phyloP scores from a whole-genome alignment of 2,888 invertebrate species.

The Tetropium fuscum region DNA sequence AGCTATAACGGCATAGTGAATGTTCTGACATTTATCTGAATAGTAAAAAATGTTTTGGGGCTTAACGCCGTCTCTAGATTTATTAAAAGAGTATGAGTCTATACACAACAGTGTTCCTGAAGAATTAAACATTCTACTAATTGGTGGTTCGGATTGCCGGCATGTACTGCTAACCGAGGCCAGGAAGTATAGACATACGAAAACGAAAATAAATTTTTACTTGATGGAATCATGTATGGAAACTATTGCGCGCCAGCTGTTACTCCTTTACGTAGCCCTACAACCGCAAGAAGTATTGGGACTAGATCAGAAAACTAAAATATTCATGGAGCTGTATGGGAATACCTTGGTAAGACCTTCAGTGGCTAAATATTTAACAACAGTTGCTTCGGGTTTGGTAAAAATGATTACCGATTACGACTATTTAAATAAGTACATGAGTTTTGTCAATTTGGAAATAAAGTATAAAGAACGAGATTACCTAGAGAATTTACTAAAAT shows the following conservation, averaged over 20 bases:
- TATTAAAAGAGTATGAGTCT: slow-evolving; percentile 67
- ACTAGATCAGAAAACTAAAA: slow-evolving; percentile 79
- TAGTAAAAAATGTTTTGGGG: slow-evolving; percentile 87
- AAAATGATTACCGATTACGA: slow-evolving; percentile 82
- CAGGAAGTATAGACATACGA: slow-evolving; percentile 74
- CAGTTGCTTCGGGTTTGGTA: slow-evolving; percentile 75
- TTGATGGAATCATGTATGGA: slow-evolving; percentile 83
- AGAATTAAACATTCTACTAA: slow-evolving; percentile 79
- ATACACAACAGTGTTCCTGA: slow-evolving; percentile 55
- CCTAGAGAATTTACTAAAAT: slow-evolving; percentile 79
- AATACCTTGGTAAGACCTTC: slow-evolving; percentile 79
- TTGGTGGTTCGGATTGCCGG: slow-evolving; percentile 85
- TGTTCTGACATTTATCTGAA: background rate
- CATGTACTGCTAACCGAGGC: slow-evolving; percentile 86
- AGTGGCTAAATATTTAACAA: slow-evolving; percentile 80
- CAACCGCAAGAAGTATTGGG: slow-evolving; percentile 78
- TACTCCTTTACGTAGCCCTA: slow-evolving; percentile 78
- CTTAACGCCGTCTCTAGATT: slow-evolving; percentile 82
- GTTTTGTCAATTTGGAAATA: slow-evolving; percentile 74
- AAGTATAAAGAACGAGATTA: slow-evolving; percentile 89
- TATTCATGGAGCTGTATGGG: slow-evolving; percentile 89
- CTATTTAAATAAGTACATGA: slow-evolving; percentile 68
- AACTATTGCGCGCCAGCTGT: slow-evolving; percentile 81
- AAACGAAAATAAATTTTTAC: slow-evolving; percentile 75
- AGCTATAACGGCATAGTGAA: background rate